Percentiles rank a stretch among this genome's conserved stretches.
Conservation (phyloP, 2,797 vertebrate species). For the Streptopelia turtur region DNA sequence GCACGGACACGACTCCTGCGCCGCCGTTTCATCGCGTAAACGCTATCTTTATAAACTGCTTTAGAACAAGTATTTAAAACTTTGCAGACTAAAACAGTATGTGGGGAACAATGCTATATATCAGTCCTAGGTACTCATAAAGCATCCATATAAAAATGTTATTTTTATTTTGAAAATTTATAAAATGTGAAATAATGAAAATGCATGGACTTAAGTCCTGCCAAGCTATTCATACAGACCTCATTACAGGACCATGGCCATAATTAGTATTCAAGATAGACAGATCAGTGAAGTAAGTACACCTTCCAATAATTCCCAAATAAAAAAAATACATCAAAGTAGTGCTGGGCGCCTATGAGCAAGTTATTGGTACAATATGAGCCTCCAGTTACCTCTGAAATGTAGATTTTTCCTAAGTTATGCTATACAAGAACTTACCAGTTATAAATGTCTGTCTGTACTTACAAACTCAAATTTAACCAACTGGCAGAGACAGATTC, state of each 20-base stretch:
- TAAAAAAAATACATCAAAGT: neutral
- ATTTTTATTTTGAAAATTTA: neutral
- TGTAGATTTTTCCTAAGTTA: neutral
- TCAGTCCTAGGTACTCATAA: neutral
- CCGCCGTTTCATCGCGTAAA: neutral
- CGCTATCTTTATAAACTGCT: neutral
- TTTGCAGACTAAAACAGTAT: neutral
- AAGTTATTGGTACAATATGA: neutral
- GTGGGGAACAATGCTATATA: neutral
- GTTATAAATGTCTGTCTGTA: neutral
- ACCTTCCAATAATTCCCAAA: neutral
- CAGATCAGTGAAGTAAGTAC: neutral
- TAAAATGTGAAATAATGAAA: neutral
- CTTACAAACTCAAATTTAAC: neutral
- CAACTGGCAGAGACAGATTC: neutral
- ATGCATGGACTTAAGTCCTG: neutral
- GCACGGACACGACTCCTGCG: accelerated
- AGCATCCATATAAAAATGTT: neutral
- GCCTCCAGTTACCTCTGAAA: neutral
- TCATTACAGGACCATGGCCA: neutral
- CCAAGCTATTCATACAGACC: neutral
- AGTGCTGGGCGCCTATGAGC: neutral
- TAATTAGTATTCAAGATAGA: neutral
- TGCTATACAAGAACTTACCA: neutral
- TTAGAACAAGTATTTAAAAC: neutral